These are phyloP conservation scores for Sphaerophoria rueppellii DNA, from an alignment of 2,888 invertebrate species.

Conservation along the genomic window DNA sequence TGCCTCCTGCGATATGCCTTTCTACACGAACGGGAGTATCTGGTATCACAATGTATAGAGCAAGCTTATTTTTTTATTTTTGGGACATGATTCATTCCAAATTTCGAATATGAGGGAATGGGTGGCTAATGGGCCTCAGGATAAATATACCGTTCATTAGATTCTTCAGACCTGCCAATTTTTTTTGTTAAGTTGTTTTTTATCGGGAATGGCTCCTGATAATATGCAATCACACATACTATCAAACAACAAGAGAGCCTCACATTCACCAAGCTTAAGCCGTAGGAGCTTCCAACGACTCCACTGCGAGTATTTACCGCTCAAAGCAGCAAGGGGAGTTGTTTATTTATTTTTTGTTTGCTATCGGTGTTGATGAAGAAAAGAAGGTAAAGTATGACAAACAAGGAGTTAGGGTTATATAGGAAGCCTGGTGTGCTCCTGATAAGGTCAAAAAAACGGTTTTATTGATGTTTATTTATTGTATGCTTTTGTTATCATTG, in stretches of 20 bases:
- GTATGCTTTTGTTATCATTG: slow-evolving; percentile 44
- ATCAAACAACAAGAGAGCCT: slow-evolving; percentile 16
- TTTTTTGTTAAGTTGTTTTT: slow-evolving; percentile 26
- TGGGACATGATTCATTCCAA: slow-evolving; percentile 36
- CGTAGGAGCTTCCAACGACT: background rate
- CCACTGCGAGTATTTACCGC: background rate
- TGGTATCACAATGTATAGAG: slow-evolving; percentile 1
- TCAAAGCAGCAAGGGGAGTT: background rate
- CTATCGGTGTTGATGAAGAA: background rate
- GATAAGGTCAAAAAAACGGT: slow-evolving; percentile 54
- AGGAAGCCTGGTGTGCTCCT: slow-evolving; percentile 19
- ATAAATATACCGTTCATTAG: slow-evolving; percentile 48
- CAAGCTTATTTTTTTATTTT: background rate
- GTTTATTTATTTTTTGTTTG: background rate
- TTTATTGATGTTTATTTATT: slow-evolving; percentile 57
- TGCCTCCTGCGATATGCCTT: background rate
- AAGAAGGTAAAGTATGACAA: background rate
- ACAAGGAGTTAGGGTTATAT: background rate
- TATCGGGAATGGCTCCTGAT: slow-evolving; percentile 57
- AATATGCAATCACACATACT: slow-evolving; percentile 55
- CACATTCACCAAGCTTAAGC: background rate
- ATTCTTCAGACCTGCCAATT: slow-evolving; percentile 4
- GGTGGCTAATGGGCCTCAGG: slow-evolving; percentile 52
- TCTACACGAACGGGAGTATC: background rate
- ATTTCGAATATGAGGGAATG: background rate